Evolutionary conservation across 2,797 vertebrate genomes (phyloP), one percentile per base, ranked within the genome.

Genomic region (Apodemus agrarius): DNA sequence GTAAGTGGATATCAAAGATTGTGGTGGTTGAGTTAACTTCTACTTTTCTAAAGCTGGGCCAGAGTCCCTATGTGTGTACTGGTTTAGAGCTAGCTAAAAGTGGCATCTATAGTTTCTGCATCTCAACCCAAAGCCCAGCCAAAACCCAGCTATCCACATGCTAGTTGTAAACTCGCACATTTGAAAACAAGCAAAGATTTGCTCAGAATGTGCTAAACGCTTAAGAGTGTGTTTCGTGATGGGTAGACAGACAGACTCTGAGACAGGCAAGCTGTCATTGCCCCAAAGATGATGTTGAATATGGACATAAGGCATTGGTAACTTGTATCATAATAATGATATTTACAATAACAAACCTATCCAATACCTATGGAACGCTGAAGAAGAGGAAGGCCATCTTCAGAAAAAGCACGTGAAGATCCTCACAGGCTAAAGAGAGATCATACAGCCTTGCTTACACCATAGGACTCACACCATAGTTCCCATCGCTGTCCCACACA

Each of bases 171-270:
- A 92, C 29, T 63, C 46, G 43, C 1, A 24, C 82, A 76, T 80
- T 61, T 94, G 94, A 83, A 97, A 91, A 67, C 14, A 91, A 86
- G 88, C 96, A 69, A 61, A 96, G 75, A 79, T 63, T 86, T 21
- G 7, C 43, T n/a, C 89, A 49, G 88, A 61, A 59, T 34, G 67
- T 10, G 24, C 57, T 29, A 76, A 89, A 75, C n/a, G 85, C 74
- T 29, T 21, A 81, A 81, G 67, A 76, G 46, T 10, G 78, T 84
- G 78, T 10, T 31, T 17, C 4, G 6, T 2, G 0, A 74, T 74
- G 49, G 21, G 13, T 14, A 43, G 9, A 13, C 24, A 59, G 17
- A 59, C 11, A 29, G 69, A 24, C 65, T 67, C 52, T 4, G 46
- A 83, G 74, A 89, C 69, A 82, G 43, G 57, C 11, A n/a, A 61